Percentiles rank a stretch among this genome's conserved stretches.
Conservation (phyloP, 2,797 vertebrate genomes). For the Paramormyrops hopkinsi region DNA sequence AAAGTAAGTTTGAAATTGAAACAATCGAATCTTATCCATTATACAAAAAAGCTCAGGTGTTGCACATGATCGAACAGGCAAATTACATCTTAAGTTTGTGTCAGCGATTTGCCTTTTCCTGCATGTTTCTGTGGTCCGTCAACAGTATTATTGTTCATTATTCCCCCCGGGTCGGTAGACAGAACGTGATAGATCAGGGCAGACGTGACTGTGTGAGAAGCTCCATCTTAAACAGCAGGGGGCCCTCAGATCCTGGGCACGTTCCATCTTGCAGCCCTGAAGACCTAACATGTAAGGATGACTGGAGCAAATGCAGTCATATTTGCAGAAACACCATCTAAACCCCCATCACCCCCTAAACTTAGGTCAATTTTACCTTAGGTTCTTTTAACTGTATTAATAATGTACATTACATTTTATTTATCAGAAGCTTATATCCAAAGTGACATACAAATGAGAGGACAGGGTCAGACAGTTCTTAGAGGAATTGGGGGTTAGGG, state of each 20-base stretch:
- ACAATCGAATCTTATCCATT: background rate
- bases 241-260: background rate
- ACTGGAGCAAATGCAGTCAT: background rate
- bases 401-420: background rate
- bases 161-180: background rate
- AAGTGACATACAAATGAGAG: background rate
- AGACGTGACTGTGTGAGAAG: background rate
- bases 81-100: background rate
- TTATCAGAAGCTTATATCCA: background rate
- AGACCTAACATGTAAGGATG: background rate
- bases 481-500: background rate
- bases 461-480: background rate
- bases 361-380: background rate
- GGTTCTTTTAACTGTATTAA: background rate
- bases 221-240: background rate
- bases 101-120: background rate
- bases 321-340: background rate
- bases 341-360: background rate
- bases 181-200: background rate
- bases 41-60: background rate
- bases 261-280: background rate
- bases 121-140: background rate
- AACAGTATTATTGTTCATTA: background rate
- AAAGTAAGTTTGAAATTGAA: constrained; percentile 11
- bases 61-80: background rate